phyloP scores from a whole-genome alignment of 2,797 vertebrate species.

The Lemur catta region DNA sequence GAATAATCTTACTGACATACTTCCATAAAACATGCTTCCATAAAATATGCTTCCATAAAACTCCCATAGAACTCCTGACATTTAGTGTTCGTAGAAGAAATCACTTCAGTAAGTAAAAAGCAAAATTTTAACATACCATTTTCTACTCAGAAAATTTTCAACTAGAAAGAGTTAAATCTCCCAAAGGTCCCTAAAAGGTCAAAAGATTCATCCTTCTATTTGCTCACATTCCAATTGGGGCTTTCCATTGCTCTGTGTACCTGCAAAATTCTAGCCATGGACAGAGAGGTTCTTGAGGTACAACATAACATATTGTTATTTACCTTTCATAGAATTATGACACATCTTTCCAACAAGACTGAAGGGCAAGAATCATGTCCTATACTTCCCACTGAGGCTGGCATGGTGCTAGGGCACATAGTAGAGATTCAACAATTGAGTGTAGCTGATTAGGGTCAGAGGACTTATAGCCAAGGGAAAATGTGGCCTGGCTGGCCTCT shows the following conservation, averaged over 20 bases:
- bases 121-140: neutral
- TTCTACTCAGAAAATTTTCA: constrained; percentile 23
- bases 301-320: neutral
- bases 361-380: neutral
- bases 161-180: neutral
- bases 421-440: neutral
- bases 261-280: neutral
- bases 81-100: neutral
- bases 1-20: neutral
- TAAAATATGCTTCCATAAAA: neutral
- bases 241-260: neutral
- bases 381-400: neutral
- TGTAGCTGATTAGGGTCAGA: neutral
- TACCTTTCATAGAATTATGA: neutral
- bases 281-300: neutral
- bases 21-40: neutral
- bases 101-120: neutral
- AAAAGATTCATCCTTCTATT: constrained; percentile 13
- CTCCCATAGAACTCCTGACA: neutral
- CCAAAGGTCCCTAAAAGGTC: neutral
- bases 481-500: neutral
- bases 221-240: neutral
- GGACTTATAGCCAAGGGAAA: neutral
- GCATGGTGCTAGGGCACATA: neutral
- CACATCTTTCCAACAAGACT: constrained; percentile 28